Evolutionary conservation across 2,888 invertebrate genomes (phyloP), one percentile per base, ranked within the genome.

Genomic region (Seira sanloemensis): DNA sequence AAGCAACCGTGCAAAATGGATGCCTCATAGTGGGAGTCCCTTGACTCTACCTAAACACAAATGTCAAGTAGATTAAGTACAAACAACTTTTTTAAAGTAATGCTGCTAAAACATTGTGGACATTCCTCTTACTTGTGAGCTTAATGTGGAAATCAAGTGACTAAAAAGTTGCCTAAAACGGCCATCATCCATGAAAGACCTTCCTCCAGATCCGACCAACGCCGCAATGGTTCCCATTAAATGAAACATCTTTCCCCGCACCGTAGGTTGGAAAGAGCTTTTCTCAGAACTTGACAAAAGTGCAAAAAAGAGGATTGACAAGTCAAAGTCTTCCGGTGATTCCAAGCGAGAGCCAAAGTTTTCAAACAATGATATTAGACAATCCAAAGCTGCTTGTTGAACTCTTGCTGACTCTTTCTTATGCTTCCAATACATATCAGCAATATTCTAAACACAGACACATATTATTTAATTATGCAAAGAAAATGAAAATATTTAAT

Each of bases 211-310:
- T n/a, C n/a, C n/a, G n/a, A n/a, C n/a, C 19, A 85, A 62, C 18
- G 66, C 46, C 0, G 86, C 87, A 0, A 89, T 21, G 18, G 86
- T 12, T 2, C 89, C 89, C 26, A 89, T 23, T 7, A 86, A 75
- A 37, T 88, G 78, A 66, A 88, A 87, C 76, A 89, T 88, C 73
- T 88, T 88, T 23, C 85, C 88, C 9, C 88, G 67, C 0, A 89
- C 89, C 25, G 86, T 86, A 7, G 89, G 88, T 21, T 88, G 86
- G 68, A 67, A 87, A 0, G 67, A 21, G 7, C 78, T 78, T 65
- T 87, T 86, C 65, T 88, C 88, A 2, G 88, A 84, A 16, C 27
- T 26, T 0, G 27, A 9, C 2, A 88, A 26, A 0, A 89, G 27
- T 1, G 82, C 76, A 66, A 69, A 65, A 27, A 88, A 88, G 21